Evolutionary conservation across 1,140 invertebrate species (phyloP).

Genomic region (Mya arenaria): DNA sequence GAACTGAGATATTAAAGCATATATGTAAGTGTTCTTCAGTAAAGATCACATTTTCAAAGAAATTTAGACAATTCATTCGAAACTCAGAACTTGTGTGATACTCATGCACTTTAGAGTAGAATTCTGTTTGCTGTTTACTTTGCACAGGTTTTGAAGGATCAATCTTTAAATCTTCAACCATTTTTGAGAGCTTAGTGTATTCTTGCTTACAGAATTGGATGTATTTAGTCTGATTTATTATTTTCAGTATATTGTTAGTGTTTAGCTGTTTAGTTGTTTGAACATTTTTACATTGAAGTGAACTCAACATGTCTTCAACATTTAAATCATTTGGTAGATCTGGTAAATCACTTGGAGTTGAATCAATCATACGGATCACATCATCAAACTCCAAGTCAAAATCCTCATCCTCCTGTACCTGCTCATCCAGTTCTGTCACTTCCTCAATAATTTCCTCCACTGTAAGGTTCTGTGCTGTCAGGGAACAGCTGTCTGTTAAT

Average conservation of each 20-base stretch:
- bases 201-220: not conserved
- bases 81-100: not conserved
- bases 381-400: constrained; percentile 22
- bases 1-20: not conserved
- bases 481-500: not conserved
- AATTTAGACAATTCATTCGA: not conserved
- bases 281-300: not conserved
- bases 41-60: constrained; percentile 28
- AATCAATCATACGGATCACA: not conserved
- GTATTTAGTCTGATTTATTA: not conserved
- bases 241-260: constrained; percentile 1
- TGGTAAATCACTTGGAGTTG: too few species aligned
- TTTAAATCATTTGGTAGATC: constrained; percentile 15
- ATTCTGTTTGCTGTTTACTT: not conserved
- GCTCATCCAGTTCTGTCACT: not conserved
- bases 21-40: constrained; percentile 14
- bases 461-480: not conserved
- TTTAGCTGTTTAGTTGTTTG: not conserved
- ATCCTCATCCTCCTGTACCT: too few species aligned
- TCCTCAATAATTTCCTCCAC: not conserved
- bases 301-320: not conserved
- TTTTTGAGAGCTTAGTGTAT: not conserved
- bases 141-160: not conserved
- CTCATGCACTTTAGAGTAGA: not conserved
- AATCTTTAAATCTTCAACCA: not conserved